Evolutionary conservation across 2,113 vertebrate species (phyloP), one percentile per base, ranked within the genome.

Genomic region (Fukomys damarensis): DNA sequence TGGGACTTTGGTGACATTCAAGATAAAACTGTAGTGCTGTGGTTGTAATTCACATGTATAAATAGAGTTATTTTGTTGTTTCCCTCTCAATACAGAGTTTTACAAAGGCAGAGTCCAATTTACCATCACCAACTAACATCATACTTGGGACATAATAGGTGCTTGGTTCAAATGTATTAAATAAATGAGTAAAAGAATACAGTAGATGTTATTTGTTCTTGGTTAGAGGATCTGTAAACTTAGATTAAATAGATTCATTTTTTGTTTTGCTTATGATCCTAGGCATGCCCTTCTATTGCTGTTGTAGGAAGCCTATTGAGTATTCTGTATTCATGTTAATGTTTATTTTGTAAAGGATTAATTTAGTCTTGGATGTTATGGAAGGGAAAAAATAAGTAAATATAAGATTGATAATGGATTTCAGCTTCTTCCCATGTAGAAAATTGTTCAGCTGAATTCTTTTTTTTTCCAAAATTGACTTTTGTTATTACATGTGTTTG

Each of bases 401-500:
- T 22, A 85, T 68, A 84, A 95, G 70, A 68, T 89, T 97, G 32
- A 56, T 83, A 65, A 43, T 65, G 52, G 95, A 76, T 72, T 66
- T 14, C 86, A 92, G 56, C 79, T 96, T 89, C 49, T 96, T 95
- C 3, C 52, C 17, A 74, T 58, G 77, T 87, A 97, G 74, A 96
- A 66, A 35, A 82, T 43, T 63, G 54, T 54, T 46, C 54, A 82
- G 65, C 1, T 7, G 74, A 83, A 91, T 93, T 72, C 68, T 14
- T 32, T 56, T 26, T 63, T 8, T 4, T 4, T 19, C 19, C 98
- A 98, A 99, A 99, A 99, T 97, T 95, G 98, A 98, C 98, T 46
- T 97, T 99, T 98, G 99, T 99, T 99, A 99, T 99, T 99, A 99
- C 99, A 99, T 96, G 98, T 96, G 49, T 95, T 99, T 99, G 99